Base-by-base conservation (phyloP, 2,113 vertebrate genomes). In the Bufo bufo region DNA sequence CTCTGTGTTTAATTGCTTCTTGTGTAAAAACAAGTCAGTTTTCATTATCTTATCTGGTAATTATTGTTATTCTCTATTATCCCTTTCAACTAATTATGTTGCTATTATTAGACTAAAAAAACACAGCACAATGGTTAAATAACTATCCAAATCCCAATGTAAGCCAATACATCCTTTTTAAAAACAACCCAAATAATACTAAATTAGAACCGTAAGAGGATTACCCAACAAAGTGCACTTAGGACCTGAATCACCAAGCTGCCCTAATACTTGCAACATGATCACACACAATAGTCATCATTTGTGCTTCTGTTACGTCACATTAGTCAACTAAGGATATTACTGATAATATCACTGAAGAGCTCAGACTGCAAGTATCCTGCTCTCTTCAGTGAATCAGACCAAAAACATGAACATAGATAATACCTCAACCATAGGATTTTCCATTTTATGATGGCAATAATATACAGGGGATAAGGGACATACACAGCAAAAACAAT, bases 141-240 rank as follows among this genome's bases (percentile, higher is more conserved):
- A 84, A 71, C n/a, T 23, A 7, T 69, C 47, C 61, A 66, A 84
- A 69, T 84, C 82, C 82, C 65, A 33, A 54, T 52, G 65, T 23
- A 71, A 84, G 50, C 63, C 49, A 71, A 33, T 50, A 54, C 63
- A 69, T 84, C 63, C 63, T 81, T 81, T 61, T 54, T 17, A 71
- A 84, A 84, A 84, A 69, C 61, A 83, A 49, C 14, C 75, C 54
- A 91, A 90, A 89, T 84, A 84, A 87, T 89, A 50, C 11, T 77
- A 89, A 91, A 11, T 89, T 59, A 91, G 50, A 65, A 91, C 49
- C 63, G 86, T 86, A 72, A 86, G 86, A 86, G 14, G 9, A 56
- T 91, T 90, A 89, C 19, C 74, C 56, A 82, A 74, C 19, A 43
- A 2, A 87, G 77, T 87, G 83, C 85, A 69, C 33, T 83, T 77